Evolutionary conservation across 2,888 invertebrate species (phyloP).

Genomic region (Caenorhabditis sulstoni): DNA sequence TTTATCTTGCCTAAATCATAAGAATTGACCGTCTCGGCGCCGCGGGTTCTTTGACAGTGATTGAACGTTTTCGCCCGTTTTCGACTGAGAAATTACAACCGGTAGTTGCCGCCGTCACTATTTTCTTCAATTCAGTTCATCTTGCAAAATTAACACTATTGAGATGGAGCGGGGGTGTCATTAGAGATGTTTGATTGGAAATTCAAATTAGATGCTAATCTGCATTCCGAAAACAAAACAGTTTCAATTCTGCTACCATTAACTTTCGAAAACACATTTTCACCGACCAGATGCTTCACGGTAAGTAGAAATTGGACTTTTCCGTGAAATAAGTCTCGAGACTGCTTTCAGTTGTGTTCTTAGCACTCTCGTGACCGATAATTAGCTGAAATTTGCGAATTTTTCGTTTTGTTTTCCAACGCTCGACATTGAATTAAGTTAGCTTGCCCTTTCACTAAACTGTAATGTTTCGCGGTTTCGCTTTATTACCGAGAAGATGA

Average conservation of each 20-base stretch:
- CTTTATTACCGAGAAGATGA: neutral
- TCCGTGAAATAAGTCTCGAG: no score
- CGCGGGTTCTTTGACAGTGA: constrained; percentile 59
- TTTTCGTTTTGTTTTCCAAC: neutral
- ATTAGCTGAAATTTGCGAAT: neutral
- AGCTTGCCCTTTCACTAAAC: constrained; percentile 2
- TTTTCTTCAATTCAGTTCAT: neutral
- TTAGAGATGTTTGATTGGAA: constrained; percentile 12
- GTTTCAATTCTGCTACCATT: no score
- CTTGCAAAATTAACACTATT: neutral
- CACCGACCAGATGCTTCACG: no score
- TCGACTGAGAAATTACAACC: constrained; percentile 47
- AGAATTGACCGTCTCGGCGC: constrained; percentile 52
- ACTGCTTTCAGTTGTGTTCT: no score
- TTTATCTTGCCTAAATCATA: constrained; percentile 58
- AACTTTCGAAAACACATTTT: no score
- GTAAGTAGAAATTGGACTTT: no score
- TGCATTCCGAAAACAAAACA: neutral
- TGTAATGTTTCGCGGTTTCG: neutral
- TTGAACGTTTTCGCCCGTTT: constrained; percentile 53
- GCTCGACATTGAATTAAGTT: neutral
- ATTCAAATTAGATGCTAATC: constrained; percentile 11
- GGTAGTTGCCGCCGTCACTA: constrained; percentile 27
- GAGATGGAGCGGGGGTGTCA: neutral
- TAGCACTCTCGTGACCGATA: neutral